These are phyloP conservation scores for Erebia palarica DNA, from an alignment of 2,888 invertebrate species.

Conservation along the genomic window DNA sequence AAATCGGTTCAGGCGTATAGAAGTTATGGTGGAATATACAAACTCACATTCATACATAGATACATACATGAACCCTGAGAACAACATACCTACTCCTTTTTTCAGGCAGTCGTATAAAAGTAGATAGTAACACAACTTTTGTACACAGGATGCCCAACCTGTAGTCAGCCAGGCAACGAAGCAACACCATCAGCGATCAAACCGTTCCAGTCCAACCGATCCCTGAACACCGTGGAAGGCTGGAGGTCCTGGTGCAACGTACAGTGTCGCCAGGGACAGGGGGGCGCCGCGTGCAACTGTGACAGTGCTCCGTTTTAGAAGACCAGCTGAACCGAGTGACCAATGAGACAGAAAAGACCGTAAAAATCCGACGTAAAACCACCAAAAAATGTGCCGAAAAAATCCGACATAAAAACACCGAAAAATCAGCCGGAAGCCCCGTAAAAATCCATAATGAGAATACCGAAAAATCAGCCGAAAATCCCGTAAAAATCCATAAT, in stretches of 20 bases:
- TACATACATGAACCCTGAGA: too few relatives aligned
- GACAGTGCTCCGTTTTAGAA: constrained; percentile 84
- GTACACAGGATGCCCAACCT: constrained; percentile 68
- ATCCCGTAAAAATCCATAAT: neutral
- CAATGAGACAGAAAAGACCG: neutral
- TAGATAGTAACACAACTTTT: neutral
- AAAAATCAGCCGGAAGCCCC: neutral
- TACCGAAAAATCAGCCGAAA: neutral
- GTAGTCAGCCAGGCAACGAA: constrained; percentile 45
- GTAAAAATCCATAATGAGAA: neutral
- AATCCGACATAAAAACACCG: neutral
- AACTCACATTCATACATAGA: too few relatives aligned
- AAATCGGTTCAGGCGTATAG: too few relatives aligned
- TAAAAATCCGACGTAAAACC: neutral
- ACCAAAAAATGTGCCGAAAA: neutral
- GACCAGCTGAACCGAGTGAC: too few relatives aligned
- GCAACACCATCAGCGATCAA: constrained; percentile 28
- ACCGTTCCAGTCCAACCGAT: constrained; percentile 32
- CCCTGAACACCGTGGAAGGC: constrained; percentile 65
- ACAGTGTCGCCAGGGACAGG: constrained; percentile 86
- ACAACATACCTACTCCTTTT: too few relatives aligned
- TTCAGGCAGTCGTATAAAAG: too few relatives aligned
- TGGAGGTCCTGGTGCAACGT: constrained; percentile 86
- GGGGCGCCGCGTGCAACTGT: constrained; percentile 90
- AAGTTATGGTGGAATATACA: too few relatives aligned